These are phyloP conservation scores for Thymelicus lineola DNA, from an alignment of 2,888 invertebrate genomes.

Conservation along the genomic window DNA sequence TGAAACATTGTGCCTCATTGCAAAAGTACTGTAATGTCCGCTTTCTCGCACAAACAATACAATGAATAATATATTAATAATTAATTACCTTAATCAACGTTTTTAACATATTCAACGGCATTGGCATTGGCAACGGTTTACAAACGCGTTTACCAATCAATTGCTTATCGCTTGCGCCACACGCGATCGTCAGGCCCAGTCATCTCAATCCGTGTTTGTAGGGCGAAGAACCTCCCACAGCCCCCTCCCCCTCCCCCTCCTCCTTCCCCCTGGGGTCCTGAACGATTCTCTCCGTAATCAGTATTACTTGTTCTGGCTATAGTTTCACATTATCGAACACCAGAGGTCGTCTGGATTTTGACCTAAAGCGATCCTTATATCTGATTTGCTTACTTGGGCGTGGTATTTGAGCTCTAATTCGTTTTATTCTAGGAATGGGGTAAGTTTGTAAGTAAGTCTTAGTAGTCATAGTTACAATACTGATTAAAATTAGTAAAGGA, in stretches of 20 bases:
- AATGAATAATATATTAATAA: too few species aligned
- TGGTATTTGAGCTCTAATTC: background rate
- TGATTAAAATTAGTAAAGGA: too few species aligned
- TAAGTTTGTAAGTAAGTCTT: background rate
- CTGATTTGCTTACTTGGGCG: background rate
- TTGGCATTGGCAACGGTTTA: too few species aligned
- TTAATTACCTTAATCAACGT: too few species aligned
- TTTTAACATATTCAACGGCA: too few species aligned
- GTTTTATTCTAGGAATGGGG: background rate
- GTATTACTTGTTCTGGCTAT: slow-evolving; percentile 50
- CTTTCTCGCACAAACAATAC: too few species aligned
- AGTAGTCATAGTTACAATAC: too few species aligned
- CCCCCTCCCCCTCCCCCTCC: background rate
- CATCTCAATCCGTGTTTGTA: slow-evolving; percentile 70
- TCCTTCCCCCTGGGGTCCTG: slow-evolving; percentile 42
- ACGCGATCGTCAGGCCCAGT: slow-evolving; percentile 64
- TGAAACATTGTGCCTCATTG: too few species aligned
- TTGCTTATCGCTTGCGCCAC: slow-evolving; percentile 3
- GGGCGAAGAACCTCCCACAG: slow-evolving; percentile 47
- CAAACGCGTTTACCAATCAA: background rate
- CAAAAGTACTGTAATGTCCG: too few species aligned
- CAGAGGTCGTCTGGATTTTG: slow-evolving; percentile 22
- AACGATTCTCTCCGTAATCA: slow-evolving; percentile 41
- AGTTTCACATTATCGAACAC: slow-evolving; percentile 43
- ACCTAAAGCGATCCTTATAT: slow-evolving; percentile 7